These are phyloP conservation scores for Matsumyia berberina DNA, from an alignment of 2,888 invertebrate species.

Conservation along the genomic window DNA sequence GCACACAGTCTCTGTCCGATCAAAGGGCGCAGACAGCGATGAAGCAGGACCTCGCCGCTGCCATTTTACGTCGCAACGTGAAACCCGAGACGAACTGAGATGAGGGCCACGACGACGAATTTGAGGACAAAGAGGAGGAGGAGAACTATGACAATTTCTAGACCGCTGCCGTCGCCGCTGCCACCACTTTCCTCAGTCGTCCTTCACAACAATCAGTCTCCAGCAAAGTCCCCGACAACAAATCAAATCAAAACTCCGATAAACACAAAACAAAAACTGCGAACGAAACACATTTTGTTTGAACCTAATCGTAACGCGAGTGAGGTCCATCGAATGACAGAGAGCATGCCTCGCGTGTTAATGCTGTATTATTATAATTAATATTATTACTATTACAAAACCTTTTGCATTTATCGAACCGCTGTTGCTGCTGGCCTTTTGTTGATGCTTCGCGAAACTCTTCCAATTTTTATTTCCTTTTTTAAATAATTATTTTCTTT, in stretches of 20 bases:
- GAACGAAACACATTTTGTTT: conserved; percentile 51
- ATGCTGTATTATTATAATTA: conserved; percentile 54
- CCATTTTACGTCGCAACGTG: conserved; percentile 92
- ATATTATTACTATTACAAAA: conserved; percentile 66
- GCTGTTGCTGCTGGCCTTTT: conserved; percentile 67
- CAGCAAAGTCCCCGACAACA: conserved; percentile 53
- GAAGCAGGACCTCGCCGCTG: conserved; percentile 93
- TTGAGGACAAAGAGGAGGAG: conserved; percentile 61
- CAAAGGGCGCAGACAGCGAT: conserved; percentile 93
- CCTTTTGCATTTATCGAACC: conserved; percentile 72
- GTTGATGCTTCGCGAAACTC: conserved; percentile 64
- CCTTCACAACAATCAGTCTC: conserved; percentile 37
- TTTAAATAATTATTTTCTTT: conserved; percentile 15
- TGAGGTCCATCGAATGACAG: conserved; percentile 62
- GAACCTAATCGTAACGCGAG: conserved; percentile 53
- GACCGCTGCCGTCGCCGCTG: conserved; percentile 46
- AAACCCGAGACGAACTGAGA: conserved; percentile 85
- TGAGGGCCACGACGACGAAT: conserved; percentile 59
- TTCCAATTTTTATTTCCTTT: conserved; percentile 56
- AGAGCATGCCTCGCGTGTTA: conserved; percentile 63
- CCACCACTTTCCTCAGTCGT: conserved; percentile 56
- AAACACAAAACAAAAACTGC: conserved; percentile 33
- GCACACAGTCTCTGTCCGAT: conserved; percentile 92
- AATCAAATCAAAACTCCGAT: conserved; percentile 34
- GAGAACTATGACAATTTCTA: conserved; percentile 74